phyloP scores from a whole-genome alignment of 2,113 vertebrate genomes.

The Python bivittatus region DNA sequence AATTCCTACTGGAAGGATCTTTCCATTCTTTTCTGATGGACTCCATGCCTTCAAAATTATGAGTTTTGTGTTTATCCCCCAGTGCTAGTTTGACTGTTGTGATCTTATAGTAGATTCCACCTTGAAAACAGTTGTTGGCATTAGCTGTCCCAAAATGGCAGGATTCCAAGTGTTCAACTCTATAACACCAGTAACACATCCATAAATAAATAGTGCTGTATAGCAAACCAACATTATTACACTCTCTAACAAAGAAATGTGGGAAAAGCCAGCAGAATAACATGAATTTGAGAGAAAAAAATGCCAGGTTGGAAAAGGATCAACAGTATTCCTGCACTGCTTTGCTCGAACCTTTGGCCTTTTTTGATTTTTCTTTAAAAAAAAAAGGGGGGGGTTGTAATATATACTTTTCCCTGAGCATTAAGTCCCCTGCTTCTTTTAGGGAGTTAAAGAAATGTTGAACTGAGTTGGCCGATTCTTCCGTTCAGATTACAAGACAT shows the following conservation, averaged over 20 bases:
- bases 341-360: not conserved
- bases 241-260: not conserved
- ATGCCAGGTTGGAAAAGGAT: not conserved
- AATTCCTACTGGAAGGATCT: too few relatives aligned
- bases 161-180: not conserved
- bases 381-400: not conserved
- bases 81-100: not conserved
- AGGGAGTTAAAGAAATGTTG: conserved; percentile 67
- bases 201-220: not conserved
- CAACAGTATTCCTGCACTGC: not conserved
- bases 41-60: not conserved
- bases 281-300: not conserved
- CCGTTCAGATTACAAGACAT: conserved; percentile 64
- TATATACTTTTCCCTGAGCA: not conserved
- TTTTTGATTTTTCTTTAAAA: not conserved
- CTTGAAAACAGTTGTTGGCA: not conserved
- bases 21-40: too few relatives aligned
- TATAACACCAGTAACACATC: not conserved
- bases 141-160: not conserved
- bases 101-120: not conserved
- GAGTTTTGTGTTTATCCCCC: not conserved
- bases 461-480: conserved; percentile 71
- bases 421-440: conserved; percentile 64
- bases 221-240: not conserved
- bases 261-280: not conserved